Evolutionary conservation across 2,113 vertebrate species (phyloP).

Genomic region (Gadus macrocephalus): DNA sequence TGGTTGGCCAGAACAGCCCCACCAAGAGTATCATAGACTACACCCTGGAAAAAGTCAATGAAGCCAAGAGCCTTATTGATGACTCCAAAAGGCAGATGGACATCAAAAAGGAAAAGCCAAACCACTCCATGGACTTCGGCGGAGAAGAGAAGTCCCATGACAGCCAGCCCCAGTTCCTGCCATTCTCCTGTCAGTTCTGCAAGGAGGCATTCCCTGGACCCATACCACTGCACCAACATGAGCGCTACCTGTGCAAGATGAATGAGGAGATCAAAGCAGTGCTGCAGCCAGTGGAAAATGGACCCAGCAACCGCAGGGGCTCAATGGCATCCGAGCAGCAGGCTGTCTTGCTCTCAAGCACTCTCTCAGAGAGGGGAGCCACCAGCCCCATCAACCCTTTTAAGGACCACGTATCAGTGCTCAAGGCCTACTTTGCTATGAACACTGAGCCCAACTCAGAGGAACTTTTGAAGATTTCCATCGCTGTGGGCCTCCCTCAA

Average conservation of each 20-base stretch:
- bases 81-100: conserved; percentile 86
- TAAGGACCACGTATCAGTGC: conserved; percentile 93
- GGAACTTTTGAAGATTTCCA: conserved; percentile 95
- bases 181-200: conserved; percentile 94
- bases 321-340: conserved; percentile 79
- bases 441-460: conserved; percentile 95
- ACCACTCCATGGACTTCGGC: conserved; percentile 79
- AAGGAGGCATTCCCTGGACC: conserved; percentile 91
- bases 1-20: conserved; percentile 85
- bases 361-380: conserved; percentile 84
- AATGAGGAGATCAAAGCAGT: conserved; percentile 96
- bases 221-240: conserved; percentile 95
- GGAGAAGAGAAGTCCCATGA: conserved; percentile 84
- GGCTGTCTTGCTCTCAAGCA: conserved; percentile 78
- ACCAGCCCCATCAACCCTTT: conserved; percentile 85
- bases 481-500: conserved; percentile 91
- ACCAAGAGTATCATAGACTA: conserved; percentile 96
- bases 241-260: conserved; percentile 97
- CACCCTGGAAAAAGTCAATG: conserved; percentile 93
- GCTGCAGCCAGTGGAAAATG: conserved; percentile 84
- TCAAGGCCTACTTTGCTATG: conserved; percentile 95
- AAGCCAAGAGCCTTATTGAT: conserved; percentile 90
- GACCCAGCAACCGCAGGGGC: conserved; percentile 75
- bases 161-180: conserved; percentile 80
- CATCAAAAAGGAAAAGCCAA: conserved; percentile 86